These are phyloP conservation scores for Orchesella flavescens DNA, from an alignment of 2,888 invertebrate genomes.

Conservation along the genomic window DNA sequence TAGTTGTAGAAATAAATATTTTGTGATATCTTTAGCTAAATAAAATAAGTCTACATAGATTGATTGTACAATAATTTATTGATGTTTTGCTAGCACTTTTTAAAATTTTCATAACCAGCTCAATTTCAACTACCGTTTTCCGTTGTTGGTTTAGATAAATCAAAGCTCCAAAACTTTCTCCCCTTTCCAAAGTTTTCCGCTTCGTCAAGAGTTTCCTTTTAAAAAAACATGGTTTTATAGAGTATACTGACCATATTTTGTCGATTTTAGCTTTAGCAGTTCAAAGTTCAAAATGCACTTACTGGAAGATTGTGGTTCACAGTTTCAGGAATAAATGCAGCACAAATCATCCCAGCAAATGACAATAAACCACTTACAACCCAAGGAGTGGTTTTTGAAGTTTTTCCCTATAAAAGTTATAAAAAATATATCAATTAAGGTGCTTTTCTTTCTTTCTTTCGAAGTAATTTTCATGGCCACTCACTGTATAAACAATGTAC, in stretches of 20 bases:
- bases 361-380: constrained; percentile 59
- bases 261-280: no score
- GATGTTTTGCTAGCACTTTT: no score
- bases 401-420: constrained; percentile 60
- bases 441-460: no score
- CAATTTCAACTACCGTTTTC: no score
- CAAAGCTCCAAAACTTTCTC: constrained; percentile 72
- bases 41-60: no score
- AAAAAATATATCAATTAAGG: not conserved
- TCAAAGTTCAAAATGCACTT: constrained; percentile 7
- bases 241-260: no score
- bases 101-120: no score
- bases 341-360: constrained; percentile 60
- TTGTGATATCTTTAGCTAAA: no score
- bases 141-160: not conserved
- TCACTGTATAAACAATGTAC: constrained; percentile 79
- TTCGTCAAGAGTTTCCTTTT: constrained; percentile 78
- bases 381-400: constrained; percentile 61
- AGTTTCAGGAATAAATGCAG: constrained; percentile 79
- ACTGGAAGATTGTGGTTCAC: constrained; percentile 77
- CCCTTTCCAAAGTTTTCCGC: constrained; percentile 78
- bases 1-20: no score
- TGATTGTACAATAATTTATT: no score
- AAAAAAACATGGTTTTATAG: not conserved
- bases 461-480: no score